Percentiles rank a stretch among this genome's conserved stretches.
These are phyloP conservation scores for Bombus pyrosoma DNA, from an alignment of 1,140 invertebrate genomes.

Conservation along the genomic window DNA sequence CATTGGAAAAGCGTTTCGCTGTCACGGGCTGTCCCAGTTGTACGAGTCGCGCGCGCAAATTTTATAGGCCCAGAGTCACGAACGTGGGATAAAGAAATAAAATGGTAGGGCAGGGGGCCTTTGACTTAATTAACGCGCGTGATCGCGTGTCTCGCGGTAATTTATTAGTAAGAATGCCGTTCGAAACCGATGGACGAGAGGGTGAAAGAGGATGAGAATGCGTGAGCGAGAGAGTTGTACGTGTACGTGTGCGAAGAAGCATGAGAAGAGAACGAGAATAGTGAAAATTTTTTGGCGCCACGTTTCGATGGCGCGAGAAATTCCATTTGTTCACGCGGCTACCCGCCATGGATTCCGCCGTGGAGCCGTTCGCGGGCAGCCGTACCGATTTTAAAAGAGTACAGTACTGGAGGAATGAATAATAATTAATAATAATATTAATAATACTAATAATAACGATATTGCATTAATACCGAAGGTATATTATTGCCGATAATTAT, in stretches of 20 bases:
- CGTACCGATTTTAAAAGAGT: slow-evolving; percentile 49
- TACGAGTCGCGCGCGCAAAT: not conserved
- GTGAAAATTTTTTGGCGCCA: slow-evolving; percentile 7
- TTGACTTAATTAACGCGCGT: slow-evolving; percentile 46
- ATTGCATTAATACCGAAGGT: slow-evolving; percentile 70
- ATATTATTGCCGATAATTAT: slow-evolving; percentile 79
- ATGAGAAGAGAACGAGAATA: not conserved
- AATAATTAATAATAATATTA: slow-evolving; percentile 55
- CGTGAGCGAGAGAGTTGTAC: no score
- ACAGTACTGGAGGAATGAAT: slow-evolving; percentile 36
- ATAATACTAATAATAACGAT: slow-evolving; percentile 64
- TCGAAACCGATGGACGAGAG: not conserved
- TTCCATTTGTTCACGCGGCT: slow-evolving; percentile 52
- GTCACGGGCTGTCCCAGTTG: not conserved
- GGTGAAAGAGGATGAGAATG: not conserved
- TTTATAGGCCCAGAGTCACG: slow-evolving; percentile 28
- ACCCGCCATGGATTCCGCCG: not conserved
- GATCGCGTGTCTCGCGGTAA: slow-evolving; percentile 40
- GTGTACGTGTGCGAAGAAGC: no score
- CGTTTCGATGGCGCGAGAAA: slow-evolving; percentile 13
- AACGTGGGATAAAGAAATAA: not conserved
- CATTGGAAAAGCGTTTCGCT: not conserved
- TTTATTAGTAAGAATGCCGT: slow-evolving; percentile 29
- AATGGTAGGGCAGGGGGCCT: not conserved
- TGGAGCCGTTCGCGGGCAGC: not conserved